These are phyloP conservation scores for Stenchaetothrips biformis DNA, from an alignment of 2,888 invertebrate genomes.

Conservation along the genomic window DNA sequence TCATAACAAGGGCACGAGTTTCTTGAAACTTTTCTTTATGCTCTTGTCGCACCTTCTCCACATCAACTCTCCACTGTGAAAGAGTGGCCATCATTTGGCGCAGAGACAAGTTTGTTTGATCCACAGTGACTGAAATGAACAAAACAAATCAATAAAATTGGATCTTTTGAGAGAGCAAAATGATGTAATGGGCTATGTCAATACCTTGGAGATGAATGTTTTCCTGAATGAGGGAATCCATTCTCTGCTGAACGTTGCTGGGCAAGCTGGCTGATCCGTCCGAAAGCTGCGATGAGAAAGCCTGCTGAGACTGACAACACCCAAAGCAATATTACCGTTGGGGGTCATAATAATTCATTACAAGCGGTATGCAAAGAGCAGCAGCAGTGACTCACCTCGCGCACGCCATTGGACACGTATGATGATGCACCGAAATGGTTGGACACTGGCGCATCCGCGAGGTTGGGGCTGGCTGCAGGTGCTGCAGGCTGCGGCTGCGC, in stretches of 20 bases:
- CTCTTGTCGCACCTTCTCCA: neutral
- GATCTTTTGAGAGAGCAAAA: no score
- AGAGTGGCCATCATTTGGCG: neutral
- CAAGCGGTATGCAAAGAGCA: neutral
- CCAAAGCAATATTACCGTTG: neutral
- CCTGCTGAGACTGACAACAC: neutral
- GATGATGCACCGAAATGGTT: neutral
- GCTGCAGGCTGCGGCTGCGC: neutral
- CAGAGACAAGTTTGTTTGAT: neutral
- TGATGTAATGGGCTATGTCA: neutral
- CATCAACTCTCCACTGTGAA: neutral
- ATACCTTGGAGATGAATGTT: neutral
- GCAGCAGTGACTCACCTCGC: neutral
- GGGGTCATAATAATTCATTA: neutral
- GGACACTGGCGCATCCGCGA: neutral
- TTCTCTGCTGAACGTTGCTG: neutral
- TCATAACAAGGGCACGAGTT: neutral
- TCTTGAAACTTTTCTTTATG: conserved; percentile 17
- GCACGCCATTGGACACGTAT: neutral
- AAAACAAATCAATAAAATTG: neutral
- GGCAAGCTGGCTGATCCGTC: neutral
- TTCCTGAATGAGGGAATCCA: neutral
- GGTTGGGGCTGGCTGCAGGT: neutral
- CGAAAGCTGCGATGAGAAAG: neutral
- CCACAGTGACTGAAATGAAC: neutral